Base-by-base conservation (phyloP, 2,113 vertebrate species). In the Ginglymostoma cirratum region DNA sequence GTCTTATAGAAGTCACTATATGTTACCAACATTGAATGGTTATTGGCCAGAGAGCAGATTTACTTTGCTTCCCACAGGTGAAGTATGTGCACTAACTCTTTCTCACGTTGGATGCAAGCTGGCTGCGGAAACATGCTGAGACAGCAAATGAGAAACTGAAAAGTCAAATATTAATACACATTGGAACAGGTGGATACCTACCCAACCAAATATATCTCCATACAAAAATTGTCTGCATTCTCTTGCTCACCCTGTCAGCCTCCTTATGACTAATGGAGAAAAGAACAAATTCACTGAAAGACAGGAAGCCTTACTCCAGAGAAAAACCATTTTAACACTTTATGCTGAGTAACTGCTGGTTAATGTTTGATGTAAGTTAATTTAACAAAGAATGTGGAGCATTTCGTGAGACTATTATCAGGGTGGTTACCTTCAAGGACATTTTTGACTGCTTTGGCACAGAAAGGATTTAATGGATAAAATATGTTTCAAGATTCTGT, bases 121-220 rank as follows among this genome's bases (percentile, higher is more conserved):
- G 19, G 2, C 17, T 93, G 15, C 0, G 34, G 61, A 38, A 66
- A 66, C 89, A 93, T 38, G 89, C 61, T 93, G 89, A 93, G 89
- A 93, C 66, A 19, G 61, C 61, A 38, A 67, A 93, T 38, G 89
- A 66, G 55, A 92, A 92, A 38, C 38, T 19, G 14, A 93, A 93
- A 38, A 38, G 66, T 67, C 21, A 93, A 66, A 93, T 93, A 93
- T 93, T 93, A 67, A 93, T 34, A 93, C 61, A 42, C 38, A 66
- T 93, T 66, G 61, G n/a, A 93, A 65, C 89, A 38, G 66, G 6
- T 17, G 38, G 61, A 34, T 66, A 23, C 89, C 65, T 66, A 0
- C 89, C 23, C n/a, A 34, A 93, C 34, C 19, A 93, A 93, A 67
- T 42, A 66, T 19, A 67, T 66, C 89, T 0, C 0, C 2, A n/a